phyloP scores from a whole-genome alignment of 37 sponge, comb jelly and placozoan species.

The Beroe forskalii region DNA sequence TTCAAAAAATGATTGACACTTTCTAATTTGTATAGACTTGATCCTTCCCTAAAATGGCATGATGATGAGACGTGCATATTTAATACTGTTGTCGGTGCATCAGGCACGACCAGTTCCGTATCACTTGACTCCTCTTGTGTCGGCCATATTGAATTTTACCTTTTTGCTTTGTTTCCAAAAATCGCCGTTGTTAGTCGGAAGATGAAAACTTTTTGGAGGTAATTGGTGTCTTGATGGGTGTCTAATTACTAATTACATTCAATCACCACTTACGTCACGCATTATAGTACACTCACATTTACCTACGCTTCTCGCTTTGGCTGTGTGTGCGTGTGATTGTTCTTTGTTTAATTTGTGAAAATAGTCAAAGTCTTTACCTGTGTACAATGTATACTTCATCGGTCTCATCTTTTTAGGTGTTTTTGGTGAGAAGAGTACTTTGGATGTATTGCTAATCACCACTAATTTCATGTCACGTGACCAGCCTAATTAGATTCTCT shows the following conservation, averaged over 20 bases:
- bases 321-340: conserved; percentile 38
- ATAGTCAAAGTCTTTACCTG: background rate
- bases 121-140: conserved; percentile 65
- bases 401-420: background rate
- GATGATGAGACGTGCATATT: conserved; percentile 66
- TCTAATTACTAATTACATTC: conserved; percentile 55
- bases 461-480: background rate
- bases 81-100: conserved; percentile 66
- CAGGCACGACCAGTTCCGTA: conserved; percentile 65
- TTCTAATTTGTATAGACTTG: conserved; percentile 52
- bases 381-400: background rate
- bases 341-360: conserved; percentile 54
- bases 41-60: conserved; percentile 63
- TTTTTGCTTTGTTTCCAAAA: conserved; percentile 65
- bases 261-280: conserved; percentile 52
- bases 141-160: conserved; percentile 66
- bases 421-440: no score
- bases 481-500: background rate
- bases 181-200: conserved; percentile 36
- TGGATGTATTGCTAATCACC: no score
- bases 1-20: conserved; percentile 56
- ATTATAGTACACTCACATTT: conserved; percentile 8
- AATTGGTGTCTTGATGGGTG: conserved; percentile 33
- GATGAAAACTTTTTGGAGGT: background rate
- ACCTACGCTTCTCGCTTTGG: conserved; percentile 18